These are phyloP conservation scores for Agrilus biguttatus DNA, from an alignment of 2,888 invertebrate genomes.

Conservation along the genomic window DNA sequence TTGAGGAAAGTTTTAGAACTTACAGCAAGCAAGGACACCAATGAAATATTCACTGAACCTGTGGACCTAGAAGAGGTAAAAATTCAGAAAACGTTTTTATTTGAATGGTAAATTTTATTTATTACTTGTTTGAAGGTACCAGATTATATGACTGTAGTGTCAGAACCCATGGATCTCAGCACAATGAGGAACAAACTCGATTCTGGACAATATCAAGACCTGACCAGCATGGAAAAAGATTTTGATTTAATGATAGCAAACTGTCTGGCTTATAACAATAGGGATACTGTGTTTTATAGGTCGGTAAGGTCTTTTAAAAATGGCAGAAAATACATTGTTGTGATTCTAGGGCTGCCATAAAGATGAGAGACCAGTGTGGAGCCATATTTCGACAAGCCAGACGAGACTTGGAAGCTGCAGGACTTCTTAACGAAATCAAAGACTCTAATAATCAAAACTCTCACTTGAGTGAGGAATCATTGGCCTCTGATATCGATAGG, in stretches of 20 bases:
- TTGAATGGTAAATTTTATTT: slow-evolving; percentile 1
- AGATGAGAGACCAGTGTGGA: slow-evolving; percentile 80
- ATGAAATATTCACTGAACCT: slow-evolving; percentile 84
- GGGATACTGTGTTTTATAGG: slow-evolving; percentile 86
- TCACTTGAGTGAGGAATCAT: slow-evolving; percentile 27
- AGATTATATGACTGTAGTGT: slow-evolving; percentile 76
- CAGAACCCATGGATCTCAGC: slow-evolving; percentile 77
- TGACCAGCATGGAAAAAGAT: slow-evolving; percentile 74
- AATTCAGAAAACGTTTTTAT: background rate
- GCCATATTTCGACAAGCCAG: slow-evolving; percentile 65
- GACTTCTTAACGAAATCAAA: slow-evolving; percentile 32
- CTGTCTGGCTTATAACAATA: slow-evolving; percentile 88
- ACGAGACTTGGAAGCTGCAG: slow-evolving; percentile 53
- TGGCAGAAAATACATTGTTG: background rate
- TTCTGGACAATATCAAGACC: slow-evolving; percentile 46
- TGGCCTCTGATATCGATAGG: slow-evolving; percentile 39
- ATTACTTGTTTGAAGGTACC: too few species aligned
- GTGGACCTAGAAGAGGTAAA: slow-evolving; percentile 68
- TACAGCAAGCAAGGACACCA: slow-evolving; percentile 64
- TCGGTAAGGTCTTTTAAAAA: slow-evolving; percentile 17
- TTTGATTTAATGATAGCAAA: slow-evolving; percentile 94
- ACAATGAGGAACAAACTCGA: slow-evolving; percentile 75
- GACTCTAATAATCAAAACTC: slow-evolving; percentile 18
- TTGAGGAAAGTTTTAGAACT: slow-evolving; percentile 63
- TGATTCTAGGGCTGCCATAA: slow-evolving; percentile 55